These are phyloP conservation scores for Trematocara unimaculatum DNA, from an alignment of 2,113 vertebrate genomes.

Conservation along the genomic window DNA sequence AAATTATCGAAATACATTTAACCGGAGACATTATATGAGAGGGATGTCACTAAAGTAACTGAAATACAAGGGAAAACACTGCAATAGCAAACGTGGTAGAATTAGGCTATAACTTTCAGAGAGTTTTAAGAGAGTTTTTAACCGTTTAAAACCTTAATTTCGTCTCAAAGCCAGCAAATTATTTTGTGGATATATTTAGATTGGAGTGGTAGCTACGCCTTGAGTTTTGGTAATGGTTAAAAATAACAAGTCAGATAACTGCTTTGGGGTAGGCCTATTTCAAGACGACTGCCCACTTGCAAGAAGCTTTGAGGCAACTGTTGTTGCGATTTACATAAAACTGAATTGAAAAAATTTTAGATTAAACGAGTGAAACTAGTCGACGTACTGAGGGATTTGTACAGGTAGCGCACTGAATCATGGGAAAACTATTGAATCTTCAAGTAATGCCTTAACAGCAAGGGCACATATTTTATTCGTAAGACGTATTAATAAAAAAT, in stretches of 20 bases:
- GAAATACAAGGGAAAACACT: neutral
- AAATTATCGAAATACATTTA: neutral
- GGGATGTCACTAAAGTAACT: neutral
- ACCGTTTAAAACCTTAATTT: neutral
- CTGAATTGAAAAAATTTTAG: accelerated
- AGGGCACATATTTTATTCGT: neutral
- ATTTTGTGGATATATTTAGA: neutral
- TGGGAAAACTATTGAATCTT: neutral
- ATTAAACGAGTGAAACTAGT: neutral
- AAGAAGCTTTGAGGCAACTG: neutral
- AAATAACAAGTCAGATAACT: neutral
- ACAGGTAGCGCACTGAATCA: neutral
- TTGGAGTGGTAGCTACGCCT: neutral
- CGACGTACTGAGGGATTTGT: neutral
- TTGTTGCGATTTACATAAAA: neutral
- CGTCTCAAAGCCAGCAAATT: neutral
- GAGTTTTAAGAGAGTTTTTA: neutral
- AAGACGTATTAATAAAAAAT: neutral
- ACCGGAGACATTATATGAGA: neutral
- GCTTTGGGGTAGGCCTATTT: neutral
- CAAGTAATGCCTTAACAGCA: neutral
- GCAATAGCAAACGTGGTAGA: neutral
- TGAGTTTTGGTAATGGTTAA: neutral
- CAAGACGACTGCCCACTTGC: neutral
- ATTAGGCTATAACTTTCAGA: neutral